Evolutionary conservation across 2,888 invertebrate species (phyloP), one percentile per base, ranked within the genome.

Genomic region (Frankliniella fusca): DNA sequence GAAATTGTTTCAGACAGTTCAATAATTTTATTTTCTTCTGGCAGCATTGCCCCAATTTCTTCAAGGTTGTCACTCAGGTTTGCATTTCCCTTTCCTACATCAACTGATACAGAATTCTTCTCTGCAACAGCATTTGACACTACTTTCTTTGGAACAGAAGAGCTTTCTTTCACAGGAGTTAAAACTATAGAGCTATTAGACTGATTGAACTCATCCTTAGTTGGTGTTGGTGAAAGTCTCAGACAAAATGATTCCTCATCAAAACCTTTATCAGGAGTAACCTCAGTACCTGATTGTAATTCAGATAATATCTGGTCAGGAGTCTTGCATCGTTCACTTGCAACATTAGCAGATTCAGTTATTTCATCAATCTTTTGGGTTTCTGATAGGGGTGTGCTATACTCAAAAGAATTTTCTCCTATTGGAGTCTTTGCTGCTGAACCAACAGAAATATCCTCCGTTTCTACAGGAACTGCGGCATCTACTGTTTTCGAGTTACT

Each of bases 231-330:
- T 27, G 70, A 76, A 9, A 76, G 70, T 27, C 70, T 76, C 5
- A 76, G 27, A 76, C 27, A 23, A 27, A 76, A 76, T 76, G 70
- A 76, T 27, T 76, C 70, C 27, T 76, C 70, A 27, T 76, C 70
- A 23, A 76, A 76, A 9, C 23, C 12, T 12, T 27, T 76, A 10
- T 76, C 70, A 10, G 27, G 70, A 23, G n/a, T 76, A 12, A 9
- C 0, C 12, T 76, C 70, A 9, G 27, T 23, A 12, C 27, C 70
- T 9, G 5, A 3, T 12, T 76, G 70, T 8, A 76, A 5, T 8
- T 11, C 23, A 27, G 70, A 12, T 27, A 10, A 23, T 23, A 8
- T 76, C 12, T 76, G 23, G 27, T 27, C 23, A 27, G 70, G 70
- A 9, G 70, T 76, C 23, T 27, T 76, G 27, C 70, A 76, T 9